phyloP scores from a whole-genome alignment of 2,888 invertebrate genomes.

The Therioaphis trifolii region DNA sequence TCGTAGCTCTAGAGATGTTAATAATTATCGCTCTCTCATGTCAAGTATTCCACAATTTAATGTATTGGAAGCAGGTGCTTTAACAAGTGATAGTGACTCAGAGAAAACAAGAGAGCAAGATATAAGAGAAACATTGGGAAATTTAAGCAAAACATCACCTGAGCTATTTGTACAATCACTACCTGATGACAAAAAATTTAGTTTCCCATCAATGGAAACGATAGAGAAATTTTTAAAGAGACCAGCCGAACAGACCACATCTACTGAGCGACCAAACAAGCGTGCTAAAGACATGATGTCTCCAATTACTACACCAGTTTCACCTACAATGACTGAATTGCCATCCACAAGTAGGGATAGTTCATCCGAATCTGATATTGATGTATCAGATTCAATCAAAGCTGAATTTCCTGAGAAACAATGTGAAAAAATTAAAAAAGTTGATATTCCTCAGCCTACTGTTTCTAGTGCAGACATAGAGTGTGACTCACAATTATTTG shows the following conservation, averaged over 20 bases:
- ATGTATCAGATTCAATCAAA: slow-evolving; percentile 40
- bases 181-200: slow-evolving; percentile 64
- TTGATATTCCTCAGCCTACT: slow-evolving; percentile 11
- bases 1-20: slow-evolving; percentile 69
- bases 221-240: slow-evolving; percentile 65
- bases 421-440: slow-evolving; percentile 50
- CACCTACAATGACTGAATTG: slow-evolving; percentile 64
- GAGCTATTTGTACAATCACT: slow-evolving; percentile 78
- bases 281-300: slow-evolving; percentile 63
- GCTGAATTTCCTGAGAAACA: slow-evolving; percentile 58
- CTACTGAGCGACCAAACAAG: slow-evolving; percentile 62
- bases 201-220: slow-evolving; percentile 64
- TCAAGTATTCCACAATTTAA: slow-evolving; percentile 65
- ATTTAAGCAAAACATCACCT: slow-evolving; percentile 78
- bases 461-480: slow-evolving; percentile 7
- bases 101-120: slow-evolving; percentile 78
- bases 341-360: slow-evolving; percentile 56
- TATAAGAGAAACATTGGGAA: slow-evolving; percentile 81
- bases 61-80: slow-evolving; percentile 45
- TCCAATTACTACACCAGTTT: slow-evolving; percentile 57
- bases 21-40: slow-evolving; percentile 70
- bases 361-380: slow-evolving; percentile 43
- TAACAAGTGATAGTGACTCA: slow-evolving; percentile 67
- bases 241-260: slow-evolving; percentile 32
- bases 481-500: slow-evolving; percentile 46